phyloP scores from a whole-genome alignment of 2,113 vertebrate species.

The Urocitellus parryii region DNA sequence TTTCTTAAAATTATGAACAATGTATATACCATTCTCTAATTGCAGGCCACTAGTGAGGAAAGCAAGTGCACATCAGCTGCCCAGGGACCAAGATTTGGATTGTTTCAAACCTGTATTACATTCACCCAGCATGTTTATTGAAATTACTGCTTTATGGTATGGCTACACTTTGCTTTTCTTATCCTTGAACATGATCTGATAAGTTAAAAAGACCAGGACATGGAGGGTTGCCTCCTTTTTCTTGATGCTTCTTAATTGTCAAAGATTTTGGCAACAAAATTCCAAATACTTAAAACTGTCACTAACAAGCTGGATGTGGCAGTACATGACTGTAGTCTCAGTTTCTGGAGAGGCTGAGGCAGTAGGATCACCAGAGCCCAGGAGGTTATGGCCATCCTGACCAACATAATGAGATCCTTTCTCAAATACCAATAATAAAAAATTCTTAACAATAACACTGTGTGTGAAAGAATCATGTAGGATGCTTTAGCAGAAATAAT shows the following conservation, averaged over 20 bases:
- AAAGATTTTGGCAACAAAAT: not conserved
- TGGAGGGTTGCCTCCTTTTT: not conserved
- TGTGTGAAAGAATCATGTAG: not conserved
- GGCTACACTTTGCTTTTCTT: not conserved
- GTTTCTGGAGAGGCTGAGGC: not conserved
- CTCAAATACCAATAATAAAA: not conserved
- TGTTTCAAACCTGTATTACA: not conserved
- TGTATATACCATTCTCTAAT: not conserved
- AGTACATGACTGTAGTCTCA: not conserved
- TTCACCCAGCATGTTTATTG: not conserved
- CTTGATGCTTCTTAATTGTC: not conserved
- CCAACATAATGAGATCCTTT: not conserved
- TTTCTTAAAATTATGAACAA: constrained; percentile 38
- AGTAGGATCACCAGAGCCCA: not conserved
- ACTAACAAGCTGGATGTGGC: not conserved
- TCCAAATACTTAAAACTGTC: not conserved
- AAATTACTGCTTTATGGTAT: not conserved
- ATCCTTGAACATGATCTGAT: not conserved
- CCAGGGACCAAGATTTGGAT: not conserved
- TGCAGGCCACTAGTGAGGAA: too few species aligned
- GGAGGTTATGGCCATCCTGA: not conserved
- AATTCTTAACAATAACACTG: not conserved
- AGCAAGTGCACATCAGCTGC: not conserved
- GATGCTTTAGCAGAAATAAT: not conserved
- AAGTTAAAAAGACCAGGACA: not conserved